These are phyloP conservation scores for Atta texana DNA, from an alignment of 1,140 invertebrate species.

Conservation along the genomic window DNA sequence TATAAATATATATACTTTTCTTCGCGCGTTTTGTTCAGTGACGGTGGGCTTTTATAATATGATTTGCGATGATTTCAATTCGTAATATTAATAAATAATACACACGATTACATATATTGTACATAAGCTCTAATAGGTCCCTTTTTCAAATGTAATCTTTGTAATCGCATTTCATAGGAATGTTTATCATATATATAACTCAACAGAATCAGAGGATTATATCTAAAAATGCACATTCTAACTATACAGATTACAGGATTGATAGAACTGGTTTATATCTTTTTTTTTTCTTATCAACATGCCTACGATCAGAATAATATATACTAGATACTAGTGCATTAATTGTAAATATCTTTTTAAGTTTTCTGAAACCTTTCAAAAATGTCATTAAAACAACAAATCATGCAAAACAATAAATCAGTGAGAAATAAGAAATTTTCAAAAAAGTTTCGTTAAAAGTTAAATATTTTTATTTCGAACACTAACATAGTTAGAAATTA, in stretches of 20 bases:
- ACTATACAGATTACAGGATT: slow-evolving; percentile 14
- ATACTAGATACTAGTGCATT: background rate
- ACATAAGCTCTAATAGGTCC: slow-evolving; percentile 7
- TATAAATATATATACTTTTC: slow-evolving; percentile 19
- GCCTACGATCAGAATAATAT: background rate
- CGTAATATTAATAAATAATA: background rate
- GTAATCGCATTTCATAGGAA: slow-evolving; percentile 15
- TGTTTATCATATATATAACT: slow-evolving; percentile 6
- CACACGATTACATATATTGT: background rate
- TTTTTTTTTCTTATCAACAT: background rate
- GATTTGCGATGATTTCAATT: background rate
- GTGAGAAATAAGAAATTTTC: background rate
- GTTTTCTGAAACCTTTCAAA: background rate
- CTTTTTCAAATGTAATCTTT: slow-evolving; percentile 1
- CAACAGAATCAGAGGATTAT: background rate
- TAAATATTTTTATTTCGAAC: slow-evolving; percentile 8
- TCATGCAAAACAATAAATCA: background rate
- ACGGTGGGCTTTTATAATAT: slow-evolving; percentile 23
- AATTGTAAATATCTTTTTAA: background rate
- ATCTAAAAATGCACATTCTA: background rate
- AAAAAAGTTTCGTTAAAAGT: background rate
- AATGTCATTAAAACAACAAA: background rate
- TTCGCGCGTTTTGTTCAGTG: slow-evolving; percentile 59
- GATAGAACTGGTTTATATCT: slow-evolving; percentile 1
- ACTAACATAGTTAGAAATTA: background rate